phyloP scores from a whole-genome alignment of 2,113 vertebrate genomes.

The Triplophysa tibetana region DNA sequence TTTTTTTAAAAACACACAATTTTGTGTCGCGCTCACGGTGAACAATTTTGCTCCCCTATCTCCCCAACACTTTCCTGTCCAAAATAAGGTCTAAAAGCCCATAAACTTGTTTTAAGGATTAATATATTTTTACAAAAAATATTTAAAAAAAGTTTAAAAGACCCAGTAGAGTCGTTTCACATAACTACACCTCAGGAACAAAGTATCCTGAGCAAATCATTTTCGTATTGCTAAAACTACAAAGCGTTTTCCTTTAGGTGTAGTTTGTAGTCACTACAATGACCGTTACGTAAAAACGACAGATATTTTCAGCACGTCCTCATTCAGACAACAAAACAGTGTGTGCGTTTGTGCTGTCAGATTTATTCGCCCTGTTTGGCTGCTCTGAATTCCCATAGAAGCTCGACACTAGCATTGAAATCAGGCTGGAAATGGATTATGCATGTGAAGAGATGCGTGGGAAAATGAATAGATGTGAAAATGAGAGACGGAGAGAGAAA shows the following conservation, averaged over 20 bases:
- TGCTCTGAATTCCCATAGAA: constrained; percentile 55
- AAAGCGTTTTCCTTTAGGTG: too few relatives aligned
- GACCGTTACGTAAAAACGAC: background rate
- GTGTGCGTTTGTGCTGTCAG: constrained; percentile 6
- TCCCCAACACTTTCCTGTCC: too few relatives aligned
- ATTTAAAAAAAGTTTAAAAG: too few relatives aligned
- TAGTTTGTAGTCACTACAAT: background rate
- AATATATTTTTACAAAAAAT: too few relatives aligned
- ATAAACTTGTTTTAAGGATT: too few relatives aligned
- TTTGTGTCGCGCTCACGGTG: too few relatives aligned
- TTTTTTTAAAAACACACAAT: too few relatives aligned
- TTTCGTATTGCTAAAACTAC: background rate
- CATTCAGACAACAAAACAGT: background rate
- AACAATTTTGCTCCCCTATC: too few relatives aligned
- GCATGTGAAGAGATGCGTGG: constrained; percentile 51
- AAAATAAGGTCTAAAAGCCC: too few relatives aligned
- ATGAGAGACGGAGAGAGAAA: constrained; percentile 39
- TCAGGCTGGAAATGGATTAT: constrained; percentile 49
- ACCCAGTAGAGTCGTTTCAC: too few relatives aligned
- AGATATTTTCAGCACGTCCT: background rate
- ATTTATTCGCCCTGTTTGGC: constrained; percentile 43
- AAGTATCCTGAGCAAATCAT: too few relatives aligned
- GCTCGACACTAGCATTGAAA: constrained; percentile 44
- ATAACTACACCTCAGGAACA: too few relatives aligned
- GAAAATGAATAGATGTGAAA: constrained; percentile 58